phyloP scores from a whole-genome alignment of 1,140 invertebrate genomes.

The Latrodectus geometricus region DNA sequence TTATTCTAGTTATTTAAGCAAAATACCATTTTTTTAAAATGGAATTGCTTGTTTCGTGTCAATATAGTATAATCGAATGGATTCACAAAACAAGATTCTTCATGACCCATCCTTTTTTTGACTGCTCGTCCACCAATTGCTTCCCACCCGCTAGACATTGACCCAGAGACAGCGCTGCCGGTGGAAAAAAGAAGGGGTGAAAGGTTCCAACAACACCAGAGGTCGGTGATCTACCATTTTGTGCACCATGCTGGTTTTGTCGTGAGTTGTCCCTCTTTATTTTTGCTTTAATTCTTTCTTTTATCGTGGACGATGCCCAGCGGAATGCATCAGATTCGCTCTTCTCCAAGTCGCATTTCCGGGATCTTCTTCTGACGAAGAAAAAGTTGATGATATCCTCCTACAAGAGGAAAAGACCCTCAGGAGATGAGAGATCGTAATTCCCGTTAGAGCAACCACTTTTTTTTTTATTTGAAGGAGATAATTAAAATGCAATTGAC shows the following conservation, averaged over 20 bases:
- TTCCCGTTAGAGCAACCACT: conserved; percentile 27
- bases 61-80: neutral
- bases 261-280: conserved; percentile 31
- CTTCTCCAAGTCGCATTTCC: conserved; percentile 15
- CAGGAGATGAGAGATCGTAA: neutral
- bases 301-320: neutral
- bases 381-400: conserved; percentile 3
- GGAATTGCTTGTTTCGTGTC: neutral
- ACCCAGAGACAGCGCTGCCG: conserved; percentile 22
- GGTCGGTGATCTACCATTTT: conserved; percentile 48
- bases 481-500: conserved; percentile 46
- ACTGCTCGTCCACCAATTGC: neutral
- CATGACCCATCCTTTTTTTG: conserved; percentile 5
- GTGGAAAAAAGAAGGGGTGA: conserved; percentile 4
- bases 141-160: conserved; percentile 44
- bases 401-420: conserved; percentile 2
- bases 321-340: neutral
- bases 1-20: neutral
- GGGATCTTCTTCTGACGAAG: conserved; percentile 14
- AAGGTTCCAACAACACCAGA: conserved; percentile 42
- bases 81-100: neutral
- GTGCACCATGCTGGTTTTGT: conserved; percentile 12
- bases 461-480: neutral
- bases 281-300: conserved; percentile 8
- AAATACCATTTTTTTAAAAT: neutral